Conservation (phyloP, 23 tunicate species). For the Ciona savignyi region DNA sequence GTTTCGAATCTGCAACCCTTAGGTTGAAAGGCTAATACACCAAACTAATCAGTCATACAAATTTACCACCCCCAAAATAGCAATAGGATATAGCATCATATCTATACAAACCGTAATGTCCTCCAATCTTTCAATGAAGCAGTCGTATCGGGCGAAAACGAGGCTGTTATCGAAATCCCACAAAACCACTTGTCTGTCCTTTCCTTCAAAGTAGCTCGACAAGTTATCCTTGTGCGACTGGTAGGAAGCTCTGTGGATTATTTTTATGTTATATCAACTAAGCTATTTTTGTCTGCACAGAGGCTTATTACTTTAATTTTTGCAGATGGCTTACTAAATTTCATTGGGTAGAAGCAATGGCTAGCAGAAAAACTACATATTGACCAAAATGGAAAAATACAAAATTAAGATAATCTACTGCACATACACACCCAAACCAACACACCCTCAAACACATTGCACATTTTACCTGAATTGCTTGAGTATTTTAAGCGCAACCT, state of each 20-base stretch:
- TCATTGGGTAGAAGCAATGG: no score
- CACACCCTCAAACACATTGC: no score
- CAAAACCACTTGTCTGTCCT: conserved; percentile 46
- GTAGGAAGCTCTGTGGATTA: conserved; percentile 62
- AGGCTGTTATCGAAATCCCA: conserved; percentile 93
- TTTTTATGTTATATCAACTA: neutral
- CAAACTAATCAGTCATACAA: no score
- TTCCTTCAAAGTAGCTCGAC: conserved; percentile 54
- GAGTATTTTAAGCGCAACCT: conserved; percentile 50
- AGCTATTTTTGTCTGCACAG: neutral
- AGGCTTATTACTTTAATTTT: no score
- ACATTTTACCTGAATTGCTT: conserved; percentile 50
- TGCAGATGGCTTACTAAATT: no score
- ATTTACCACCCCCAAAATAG: no score
- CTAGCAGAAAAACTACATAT: no score
- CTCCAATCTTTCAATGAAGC: conserved; percentile 45
- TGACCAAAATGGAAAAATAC: neutral
- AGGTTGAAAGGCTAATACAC: no score
- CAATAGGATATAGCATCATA: no score
- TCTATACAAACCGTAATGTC: conserved; percentile 44
- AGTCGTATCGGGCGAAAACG: conserved; percentile 61
- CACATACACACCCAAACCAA: no score
- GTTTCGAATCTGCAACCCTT: no score
- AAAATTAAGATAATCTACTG: no score
- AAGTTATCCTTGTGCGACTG: conserved; percentile 83